A percentile compares a stretch with the other conserved stretches of the same genome.
phyloP scores from a whole-genome alignment of 2,888 invertebrate genomes.

The Drosophila parthenogenetica region DNA sequence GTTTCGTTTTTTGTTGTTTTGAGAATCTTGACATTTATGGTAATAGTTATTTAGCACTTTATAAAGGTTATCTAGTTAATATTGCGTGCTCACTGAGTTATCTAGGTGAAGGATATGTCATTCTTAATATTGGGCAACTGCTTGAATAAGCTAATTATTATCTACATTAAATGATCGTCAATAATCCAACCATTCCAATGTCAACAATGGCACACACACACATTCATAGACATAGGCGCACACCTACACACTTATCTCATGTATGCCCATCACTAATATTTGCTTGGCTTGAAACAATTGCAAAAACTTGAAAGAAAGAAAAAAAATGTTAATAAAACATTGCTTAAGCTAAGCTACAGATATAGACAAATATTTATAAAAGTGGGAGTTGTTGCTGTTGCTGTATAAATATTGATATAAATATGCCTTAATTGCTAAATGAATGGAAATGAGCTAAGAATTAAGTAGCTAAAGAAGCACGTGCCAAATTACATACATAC shows the following conservation, averaged over 20 bases:
- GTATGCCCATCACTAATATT: conserved; percentile 8
- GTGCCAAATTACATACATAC: conserved; percentile 6
- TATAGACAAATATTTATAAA: conserved; percentile 10
- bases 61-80: conserved; percentile 21
- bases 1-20: neutral
- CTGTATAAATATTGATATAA: conserved; percentile 1
- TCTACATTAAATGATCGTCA: conserved; percentile 9
- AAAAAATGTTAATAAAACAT: conserved; percentile 1
- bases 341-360: conserved; percentile 17
- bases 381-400: conserved; percentile 5
- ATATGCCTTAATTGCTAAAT: neutral
- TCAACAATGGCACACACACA: conserved; percentile 14
- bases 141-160: conserved; percentile 8
- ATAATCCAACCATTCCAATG: conserved; percentile 5
- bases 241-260: conserved; percentile 2
- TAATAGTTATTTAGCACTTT: conserved; percentile 31
- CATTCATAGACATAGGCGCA: neutral
- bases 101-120: conserved; percentile 23
- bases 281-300: conserved; percentile 20
- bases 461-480: conserved; percentile 1
- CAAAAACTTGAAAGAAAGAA: conserved; percentile 9
- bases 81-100: conserved; percentile 7
- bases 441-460: neutral
- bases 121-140: conserved; percentile 8
- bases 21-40: conserved; percentile 44